These are phyloP conservation scores for Melanaphis sacchari DNA, from an alignment of 1,140 invertebrate species.

Conservation along the genomic window DNA sequence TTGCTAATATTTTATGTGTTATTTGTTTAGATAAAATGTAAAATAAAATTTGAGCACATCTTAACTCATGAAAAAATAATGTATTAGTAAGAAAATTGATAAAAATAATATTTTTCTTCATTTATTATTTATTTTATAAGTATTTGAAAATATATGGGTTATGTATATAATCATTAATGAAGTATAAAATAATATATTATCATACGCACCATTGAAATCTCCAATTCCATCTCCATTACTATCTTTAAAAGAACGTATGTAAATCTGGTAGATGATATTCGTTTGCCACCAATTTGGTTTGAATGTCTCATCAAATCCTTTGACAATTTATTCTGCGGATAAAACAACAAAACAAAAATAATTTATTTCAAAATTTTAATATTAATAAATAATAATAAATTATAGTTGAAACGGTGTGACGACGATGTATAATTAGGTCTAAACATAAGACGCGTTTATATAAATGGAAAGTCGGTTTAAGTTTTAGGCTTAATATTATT, in stretches of 20 bases:
- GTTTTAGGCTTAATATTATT: not conserved
- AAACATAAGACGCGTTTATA: not conserved
- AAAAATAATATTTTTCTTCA: too few relatives aligned
- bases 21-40: too few relatives aligned
- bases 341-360: not conserved
- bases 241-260: constrained; percentile 81
- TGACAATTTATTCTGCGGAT: not conserved
- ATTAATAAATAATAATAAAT: not conserved
- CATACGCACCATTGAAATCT: constrained; percentile 70
- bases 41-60: too few relatives aligned
- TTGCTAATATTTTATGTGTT: too few relatives aligned
- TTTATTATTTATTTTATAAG: too few relatives aligned
- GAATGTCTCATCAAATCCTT: not conserved
- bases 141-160: not conserved
- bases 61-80: too few relatives aligned
- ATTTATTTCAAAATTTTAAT: not conserved
- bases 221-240: constrained; percentile 79
- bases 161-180: not conserved
- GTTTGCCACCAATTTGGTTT: constrained; percentile 75
- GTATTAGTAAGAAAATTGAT: too few relatives aligned
- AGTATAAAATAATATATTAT: not conserved
- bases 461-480: not conserved
- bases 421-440: not conserved
- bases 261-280: constrained; percentile 78
- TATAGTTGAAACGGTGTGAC: not conserved